Evolutionary conservation across 2,113 vertebrate genomes (phyloP), one percentile per base, ranked within the genome.

Genomic region (Xiphophorus couchianus): DNA sequence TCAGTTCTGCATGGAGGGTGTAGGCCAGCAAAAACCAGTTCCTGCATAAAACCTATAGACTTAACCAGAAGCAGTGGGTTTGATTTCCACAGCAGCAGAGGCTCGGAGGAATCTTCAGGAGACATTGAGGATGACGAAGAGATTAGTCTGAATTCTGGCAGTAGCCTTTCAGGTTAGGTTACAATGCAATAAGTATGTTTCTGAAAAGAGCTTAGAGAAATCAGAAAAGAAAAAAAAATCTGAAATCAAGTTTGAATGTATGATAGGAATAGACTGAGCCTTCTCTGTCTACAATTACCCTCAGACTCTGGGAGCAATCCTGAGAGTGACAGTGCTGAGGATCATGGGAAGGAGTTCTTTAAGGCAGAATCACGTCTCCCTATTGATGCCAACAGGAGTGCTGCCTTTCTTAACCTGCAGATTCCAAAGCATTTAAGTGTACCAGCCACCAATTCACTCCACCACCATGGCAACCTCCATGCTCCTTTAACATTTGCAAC

Each of bases 291-390:
- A 73, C 60, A 71, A 66, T 73, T 76, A 77, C 91, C 74, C 77
- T 78, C 92, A 98, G 97, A 97, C 85, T 97, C 96, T 35, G 96
- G 96, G 89, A 98, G 95, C 94, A 96, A 96, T 93, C 96, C 96
- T 81, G 97, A 97, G 68, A 96, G 95, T 31, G 96, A 97, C 81
- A 94, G 92, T 74, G 96, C 96, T 61, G 96, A 97, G 89, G 96
- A 96, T 82, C 95, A 95, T 84, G 89, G 94, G 89, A 98, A 96
- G 92, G 96, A 97, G 81, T 94, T 90, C 62, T 93, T 95, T 65
- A 96, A 96, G 86, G 95, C 94, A 0, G 96, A 96, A 92, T 95
- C 94, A 0, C 96, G 97, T 28, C 28, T 28, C 28, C 28, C 28
- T 71, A 96, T 94, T 1, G 95, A 96, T 67, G 93, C 95, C 87